Evolutionary conservation across 2,113 vertebrate species (phyloP).

Genomic region (Holacanthus passer): DNA sequence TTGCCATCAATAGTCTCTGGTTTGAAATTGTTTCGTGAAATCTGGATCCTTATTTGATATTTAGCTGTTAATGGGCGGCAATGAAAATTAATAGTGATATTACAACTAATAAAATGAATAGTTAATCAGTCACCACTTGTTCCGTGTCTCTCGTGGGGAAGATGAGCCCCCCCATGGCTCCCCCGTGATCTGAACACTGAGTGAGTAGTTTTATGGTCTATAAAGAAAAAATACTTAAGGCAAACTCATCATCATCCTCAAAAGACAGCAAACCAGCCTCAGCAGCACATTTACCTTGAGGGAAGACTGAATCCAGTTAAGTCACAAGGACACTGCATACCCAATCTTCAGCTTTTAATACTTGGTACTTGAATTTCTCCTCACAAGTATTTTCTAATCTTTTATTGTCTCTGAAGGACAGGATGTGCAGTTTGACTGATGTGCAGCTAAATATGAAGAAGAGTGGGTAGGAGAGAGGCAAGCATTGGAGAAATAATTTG

Average conservation of each 20-base stretch:
- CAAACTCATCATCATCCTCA: not conserved
- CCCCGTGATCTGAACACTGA: not conserved
- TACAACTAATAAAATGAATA: not conserved
- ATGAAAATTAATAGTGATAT: not conserved
- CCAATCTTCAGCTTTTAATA: not conserved
- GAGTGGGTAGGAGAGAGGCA: no score
- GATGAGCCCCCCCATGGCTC: not conserved
- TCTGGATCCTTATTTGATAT: not conserved
- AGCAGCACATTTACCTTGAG: not conserved
- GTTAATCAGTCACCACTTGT: not conserved
- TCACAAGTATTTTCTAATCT: slow-evolving; percentile 1
- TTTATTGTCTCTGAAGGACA: slow-evolving; percentile 8
- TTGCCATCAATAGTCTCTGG: not conserved
- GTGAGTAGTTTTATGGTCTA: not conserved
- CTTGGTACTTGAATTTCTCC: not conserved
- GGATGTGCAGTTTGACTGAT: no score
- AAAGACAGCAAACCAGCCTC: not conserved
- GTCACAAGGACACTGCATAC: not conserved
- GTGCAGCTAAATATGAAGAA: no score
- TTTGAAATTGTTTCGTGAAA: not conserved
- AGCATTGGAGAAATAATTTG: no score
- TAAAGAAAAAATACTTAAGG: not conserved
- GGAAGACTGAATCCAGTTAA: not conserved
- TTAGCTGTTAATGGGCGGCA: not conserved
- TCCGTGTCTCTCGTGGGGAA: not conserved